Evolutionary conservation across 2,113 vertebrate species (phyloP).

Genomic region (Speoplatyrhinus poulsoni): DNA sequence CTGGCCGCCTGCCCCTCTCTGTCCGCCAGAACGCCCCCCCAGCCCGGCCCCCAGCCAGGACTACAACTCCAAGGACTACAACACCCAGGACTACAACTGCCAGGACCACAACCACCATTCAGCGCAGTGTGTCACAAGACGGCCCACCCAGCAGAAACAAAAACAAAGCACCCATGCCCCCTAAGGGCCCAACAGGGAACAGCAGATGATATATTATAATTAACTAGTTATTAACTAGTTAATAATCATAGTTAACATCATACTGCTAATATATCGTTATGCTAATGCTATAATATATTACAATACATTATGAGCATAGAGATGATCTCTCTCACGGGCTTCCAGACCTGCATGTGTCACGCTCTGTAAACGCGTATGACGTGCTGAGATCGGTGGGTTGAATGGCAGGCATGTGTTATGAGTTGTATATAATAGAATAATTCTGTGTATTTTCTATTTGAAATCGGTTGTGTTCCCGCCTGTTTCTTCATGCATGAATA

Average conservation of each 20-base stretch:
- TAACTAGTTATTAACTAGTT: too few relatives aligned
- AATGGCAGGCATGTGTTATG: slow-evolving; percentile 67
- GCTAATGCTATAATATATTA: background rate
- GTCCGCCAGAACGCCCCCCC: slow-evolving; percentile 62
- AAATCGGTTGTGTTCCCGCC: slow-evolving; percentile 51
- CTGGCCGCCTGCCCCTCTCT: slow-evolving; percentile 70
- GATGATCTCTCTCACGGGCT: slow-evolving; percentile 2
- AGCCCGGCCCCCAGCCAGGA: slow-evolving; percentile 63
- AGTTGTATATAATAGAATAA: slow-evolving; percentile 70
- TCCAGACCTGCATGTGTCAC: slow-evolving; percentile 17
- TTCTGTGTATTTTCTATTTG: slow-evolving; percentile 74
- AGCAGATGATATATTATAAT: slow-evolving; percentile 83
- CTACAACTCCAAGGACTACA: slow-evolving; percentile 29
- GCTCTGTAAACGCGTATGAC: background rate
- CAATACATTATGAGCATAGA: slow-evolving; percentile 22
- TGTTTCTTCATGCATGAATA: slow-evolving; percentile 68
- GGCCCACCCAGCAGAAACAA: slow-evolving; percentile 71
- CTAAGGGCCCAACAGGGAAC: slow-evolving; percentile 79
- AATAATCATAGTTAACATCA: too few relatives aligned
- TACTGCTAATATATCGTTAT: too few relatives aligned
- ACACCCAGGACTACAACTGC: slow-evolving; percentile 19
- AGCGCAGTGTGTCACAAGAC: slow-evolving; percentile 72
- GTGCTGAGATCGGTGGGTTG: slow-evolving; percentile 54
- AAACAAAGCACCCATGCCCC: slow-evolving; percentile 76
- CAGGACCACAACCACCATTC: slow-evolving; percentile 70